phyloP scores from a whole-genome alignment of 2,113 vertebrate genomes.

The Laterallus jamaicensis region DNA sequence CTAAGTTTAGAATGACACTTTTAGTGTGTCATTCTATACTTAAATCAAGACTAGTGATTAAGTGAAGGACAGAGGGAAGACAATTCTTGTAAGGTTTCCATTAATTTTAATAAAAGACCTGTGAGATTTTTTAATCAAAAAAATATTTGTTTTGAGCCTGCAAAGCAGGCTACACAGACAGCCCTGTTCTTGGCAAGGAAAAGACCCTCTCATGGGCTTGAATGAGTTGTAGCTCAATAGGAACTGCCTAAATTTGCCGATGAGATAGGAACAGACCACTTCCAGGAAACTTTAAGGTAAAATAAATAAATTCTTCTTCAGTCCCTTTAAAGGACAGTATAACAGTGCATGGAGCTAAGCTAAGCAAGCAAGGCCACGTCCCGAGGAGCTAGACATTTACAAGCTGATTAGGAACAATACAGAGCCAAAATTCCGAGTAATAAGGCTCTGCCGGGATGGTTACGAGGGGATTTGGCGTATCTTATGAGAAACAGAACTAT shows the following conservation, averaged over 20 bases:
- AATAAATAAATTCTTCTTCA: neutral
- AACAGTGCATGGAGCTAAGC: neutral
- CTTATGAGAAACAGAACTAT: neutral
- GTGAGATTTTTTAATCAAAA: neutral
- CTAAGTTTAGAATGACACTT: neutral
- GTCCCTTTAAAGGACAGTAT: neutral
- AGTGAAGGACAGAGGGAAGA: neutral
- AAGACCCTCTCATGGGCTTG: neutral
- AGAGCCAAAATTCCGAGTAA: neutral
- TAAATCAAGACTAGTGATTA: neutral
- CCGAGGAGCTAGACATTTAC: neutral
- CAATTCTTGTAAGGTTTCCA: neutral
- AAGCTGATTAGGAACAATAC: neutral
- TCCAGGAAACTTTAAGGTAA: neutral
- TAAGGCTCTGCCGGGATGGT: neutral
- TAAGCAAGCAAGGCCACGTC: neutral
- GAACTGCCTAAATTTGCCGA: neutral
- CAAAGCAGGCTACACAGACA: neutral
- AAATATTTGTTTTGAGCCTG: neutral
- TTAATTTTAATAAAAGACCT: neutral
- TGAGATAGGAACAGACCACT: neutral
- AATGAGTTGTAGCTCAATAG: neutral
- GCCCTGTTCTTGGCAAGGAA: neutral
- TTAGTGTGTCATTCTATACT: too few species aligned
- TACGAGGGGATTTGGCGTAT: neutral